phyloP scores from a whole-genome alignment of 2,113 vertebrate species.

The Lasiurus borealis region DNA sequence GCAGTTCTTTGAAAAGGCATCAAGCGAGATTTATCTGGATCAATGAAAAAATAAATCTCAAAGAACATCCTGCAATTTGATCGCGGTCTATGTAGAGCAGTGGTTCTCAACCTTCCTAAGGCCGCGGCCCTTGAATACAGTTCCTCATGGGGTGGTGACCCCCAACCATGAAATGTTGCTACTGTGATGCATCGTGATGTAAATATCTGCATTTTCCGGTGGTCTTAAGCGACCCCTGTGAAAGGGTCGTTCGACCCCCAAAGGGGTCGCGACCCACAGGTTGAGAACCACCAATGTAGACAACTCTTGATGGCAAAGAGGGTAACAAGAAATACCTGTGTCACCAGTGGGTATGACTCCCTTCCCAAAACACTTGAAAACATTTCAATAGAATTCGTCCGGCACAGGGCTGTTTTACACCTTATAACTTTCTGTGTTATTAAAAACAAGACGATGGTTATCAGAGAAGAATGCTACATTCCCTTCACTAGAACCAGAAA shows the following conservation, averaged over 20 bases:
- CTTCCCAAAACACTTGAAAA: constrained; percentile 31
- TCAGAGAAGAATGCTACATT: background rate
- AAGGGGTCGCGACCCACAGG: too few species aligned
- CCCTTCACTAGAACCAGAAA: background rate
- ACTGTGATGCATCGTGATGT: too few species aligned
- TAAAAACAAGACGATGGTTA: constrained; percentile 37
- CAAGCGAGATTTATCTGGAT: constrained; percentile 64
- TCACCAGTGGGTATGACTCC: background rate
- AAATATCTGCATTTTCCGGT: too few species aligned
- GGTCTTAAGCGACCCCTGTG: too few species aligned
- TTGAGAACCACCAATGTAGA: too few species aligned
- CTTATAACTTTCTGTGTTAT: background rate
- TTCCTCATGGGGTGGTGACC: too few species aligned
- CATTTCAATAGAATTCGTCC: constrained; percentile 32
- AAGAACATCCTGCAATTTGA: constrained; percentile 63
- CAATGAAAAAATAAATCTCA: constrained; percentile 56
- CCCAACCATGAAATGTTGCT: too few species aligned
- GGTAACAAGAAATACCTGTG: constrained; percentile 1
- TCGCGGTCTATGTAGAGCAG: background rate
- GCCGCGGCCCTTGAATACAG: too few species aligned
- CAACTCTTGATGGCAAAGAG: constrained; percentile 22
- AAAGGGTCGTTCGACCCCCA: too few species aligned
- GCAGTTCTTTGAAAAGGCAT: constrained; percentile 71
- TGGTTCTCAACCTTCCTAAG: too few species aligned
- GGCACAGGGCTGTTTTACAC: background rate